Percentiles rank a stretch among this genome's conserved stretches.
These are phyloP conservation scores for Catharus ustulatus DNA, from an alignment of 2,797 vertebrate genomes.

Conservation along the genomic window DNA sequence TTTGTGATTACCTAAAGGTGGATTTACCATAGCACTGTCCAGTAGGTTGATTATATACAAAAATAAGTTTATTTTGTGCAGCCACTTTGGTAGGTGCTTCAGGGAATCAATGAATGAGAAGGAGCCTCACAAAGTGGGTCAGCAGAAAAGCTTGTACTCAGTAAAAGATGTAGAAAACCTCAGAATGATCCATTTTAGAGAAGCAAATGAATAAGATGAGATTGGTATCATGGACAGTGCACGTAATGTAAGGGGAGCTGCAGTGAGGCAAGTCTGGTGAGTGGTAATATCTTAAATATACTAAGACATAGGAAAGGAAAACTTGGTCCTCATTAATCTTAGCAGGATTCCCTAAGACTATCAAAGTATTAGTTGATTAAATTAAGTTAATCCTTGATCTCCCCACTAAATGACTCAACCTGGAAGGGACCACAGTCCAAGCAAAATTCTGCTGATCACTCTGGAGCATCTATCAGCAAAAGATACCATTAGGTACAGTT, in stretches of 20 bases:
- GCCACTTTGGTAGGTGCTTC: not conserved
- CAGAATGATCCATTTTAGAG: not conserved
- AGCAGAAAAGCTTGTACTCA: not conserved
- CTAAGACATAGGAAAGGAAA: not conserved
- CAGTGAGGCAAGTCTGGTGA: not conserved
- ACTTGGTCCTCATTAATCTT: not conserved
- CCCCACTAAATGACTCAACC: not conserved
- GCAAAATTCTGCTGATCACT: not conserved
- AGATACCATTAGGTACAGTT: not conserved
- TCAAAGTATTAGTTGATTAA: slow-evolving; percentile 33
- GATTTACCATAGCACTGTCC: not conserved
- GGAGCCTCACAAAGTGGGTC: not conserved
- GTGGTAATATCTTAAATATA: not conserved
- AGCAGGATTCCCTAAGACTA: not conserved
- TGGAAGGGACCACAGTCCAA: not conserved
- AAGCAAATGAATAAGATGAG: not conserved
- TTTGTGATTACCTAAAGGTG: not conserved
- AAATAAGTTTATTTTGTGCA: not conserved
- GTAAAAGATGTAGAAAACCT: not conserved
- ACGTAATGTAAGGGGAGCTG: not conserved
- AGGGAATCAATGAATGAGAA: not conserved
- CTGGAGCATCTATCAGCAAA: not conserved
- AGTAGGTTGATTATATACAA: not conserved
- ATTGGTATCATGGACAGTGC: rapidly evolving
- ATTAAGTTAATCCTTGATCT: slow-evolving; percentile 49